A percentile compares a stretch with the other conserved stretches of the same genome.
phyloP scores from a whole-genome alignment of 1,140 invertebrate species.

The Tetragnatha versicolor region DNA sequence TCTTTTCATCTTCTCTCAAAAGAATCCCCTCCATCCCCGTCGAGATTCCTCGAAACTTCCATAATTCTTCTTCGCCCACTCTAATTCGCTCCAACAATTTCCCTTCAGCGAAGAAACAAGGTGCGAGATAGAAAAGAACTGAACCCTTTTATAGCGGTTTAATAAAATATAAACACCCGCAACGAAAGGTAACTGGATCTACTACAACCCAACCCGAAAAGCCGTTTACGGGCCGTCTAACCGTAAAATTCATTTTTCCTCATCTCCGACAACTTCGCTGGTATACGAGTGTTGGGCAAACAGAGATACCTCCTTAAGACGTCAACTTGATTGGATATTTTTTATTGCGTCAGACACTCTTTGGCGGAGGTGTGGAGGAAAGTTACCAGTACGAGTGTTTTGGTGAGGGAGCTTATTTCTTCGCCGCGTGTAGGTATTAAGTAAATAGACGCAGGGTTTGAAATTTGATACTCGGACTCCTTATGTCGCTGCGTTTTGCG shows the following conservation, averaged over 20 bases:
- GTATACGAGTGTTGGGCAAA: slow-evolving; percentile 21
- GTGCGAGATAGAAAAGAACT: not conserved
- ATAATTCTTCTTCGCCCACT: too few species aligned
- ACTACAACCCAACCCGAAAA: not conserved
- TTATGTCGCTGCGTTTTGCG: too few species aligned
- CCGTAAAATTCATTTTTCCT: slow-evolving; percentile 25
- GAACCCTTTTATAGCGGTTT: too few species aligned
- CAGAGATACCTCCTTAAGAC: not conserved
- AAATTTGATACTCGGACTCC: not conserved
- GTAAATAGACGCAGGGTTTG: slow-evolving; percentile 10
- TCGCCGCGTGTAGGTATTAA: not conserved
- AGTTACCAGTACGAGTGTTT: not conserved
- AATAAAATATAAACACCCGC: too few species aligned
- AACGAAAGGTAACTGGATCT: not conserved
- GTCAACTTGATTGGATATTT: slow-evolving; percentile 41
- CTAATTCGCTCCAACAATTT: not conserved
- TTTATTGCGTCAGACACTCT: slow-evolving; percentile 4
- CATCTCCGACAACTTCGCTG: not conserved
- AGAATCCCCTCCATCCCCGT: too few species aligned
- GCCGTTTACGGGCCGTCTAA: not conserved
- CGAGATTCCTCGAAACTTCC: too few species aligned
- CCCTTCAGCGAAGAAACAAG: not conserved
- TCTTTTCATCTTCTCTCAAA: too few species aligned
- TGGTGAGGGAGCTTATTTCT: not conserved
- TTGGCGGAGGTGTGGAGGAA: not conserved